These are phyloP conservation scores for Cenopis cana DNA, from an alignment of 2,888 invertebrate genomes.

Conservation along the genomic window DNA sequence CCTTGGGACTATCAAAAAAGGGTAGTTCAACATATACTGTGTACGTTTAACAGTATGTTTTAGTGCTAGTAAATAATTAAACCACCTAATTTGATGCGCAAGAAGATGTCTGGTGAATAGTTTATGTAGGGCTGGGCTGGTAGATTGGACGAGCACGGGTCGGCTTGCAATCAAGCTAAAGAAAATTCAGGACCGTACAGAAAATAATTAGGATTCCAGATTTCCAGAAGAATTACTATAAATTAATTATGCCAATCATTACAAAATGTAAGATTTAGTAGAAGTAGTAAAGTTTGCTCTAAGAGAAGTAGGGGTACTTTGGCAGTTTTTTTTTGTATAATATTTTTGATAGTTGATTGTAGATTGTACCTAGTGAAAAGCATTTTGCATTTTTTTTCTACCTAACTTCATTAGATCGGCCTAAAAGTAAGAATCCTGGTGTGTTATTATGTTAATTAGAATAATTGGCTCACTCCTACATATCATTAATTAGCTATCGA, in stretches of 20 bases:
- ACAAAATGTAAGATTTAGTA: no score
- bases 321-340: no score
- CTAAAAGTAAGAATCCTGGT: no score
- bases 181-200: constrained; percentile 26
- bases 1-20: constrained; percentile 52
- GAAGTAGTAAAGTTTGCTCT: no score
- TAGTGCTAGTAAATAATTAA: constrained; percentile 83
- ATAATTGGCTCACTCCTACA: constrained; percentile 38
- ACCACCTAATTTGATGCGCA: constrained; percentile 82
- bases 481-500: constrained; percentile 33
- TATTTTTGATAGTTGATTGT: no score
- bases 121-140: constrained; percentile 70
- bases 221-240: background rate
- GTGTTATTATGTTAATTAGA: constrained; percentile 38
- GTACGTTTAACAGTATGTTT: constrained; percentile 71
- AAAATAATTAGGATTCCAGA: constrained; percentile 18
- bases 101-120: constrained; percentile 66
- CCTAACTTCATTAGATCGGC: no score
- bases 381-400: no score
- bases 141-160: constrained; percentile 66
- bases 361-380: no score
- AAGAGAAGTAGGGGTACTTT: no score
- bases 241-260: constrained; percentile 6
- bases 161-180: constrained; percentile 56
- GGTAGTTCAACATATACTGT: constrained; percentile 67